These are phyloP conservation scores for Cyclophora punctaria DNA, from an alignment of 2,888 invertebrate genomes.

Conservation along the genomic window DNA sequence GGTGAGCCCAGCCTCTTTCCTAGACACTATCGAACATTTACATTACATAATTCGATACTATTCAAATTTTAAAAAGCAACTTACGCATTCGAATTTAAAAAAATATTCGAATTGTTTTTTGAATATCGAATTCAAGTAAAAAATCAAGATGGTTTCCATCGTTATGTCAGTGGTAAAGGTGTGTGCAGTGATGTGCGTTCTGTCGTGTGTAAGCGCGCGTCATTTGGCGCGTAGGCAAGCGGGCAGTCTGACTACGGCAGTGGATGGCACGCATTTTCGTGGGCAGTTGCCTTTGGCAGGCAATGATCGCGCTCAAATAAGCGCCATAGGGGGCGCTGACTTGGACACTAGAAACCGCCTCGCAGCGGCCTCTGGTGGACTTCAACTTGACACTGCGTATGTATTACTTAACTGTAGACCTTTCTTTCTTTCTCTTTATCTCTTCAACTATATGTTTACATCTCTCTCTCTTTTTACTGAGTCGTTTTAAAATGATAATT, in stretches of 20 bases:
- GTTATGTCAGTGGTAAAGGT: not conserved
- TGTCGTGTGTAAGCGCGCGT: not conserved
- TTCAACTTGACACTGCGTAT: constrained; percentile 41
- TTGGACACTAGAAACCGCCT: constrained; percentile 18
- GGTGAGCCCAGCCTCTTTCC: too few species aligned
- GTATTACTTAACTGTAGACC: constrained; percentile 12
- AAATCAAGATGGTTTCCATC: not conserved
- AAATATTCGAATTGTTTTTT: too few species aligned
- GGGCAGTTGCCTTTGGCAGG: constrained; percentile 31
- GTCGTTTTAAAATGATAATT: too few species aligned
- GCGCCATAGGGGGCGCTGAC: constrained; percentile 27
- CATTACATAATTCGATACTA: too few species aligned
- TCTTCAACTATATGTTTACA: not conserved
- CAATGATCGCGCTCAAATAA: constrained; percentile 28
- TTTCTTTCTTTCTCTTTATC: not conserved
- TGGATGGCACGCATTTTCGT: constrained; percentile 12
- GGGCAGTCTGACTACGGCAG: not conserved
- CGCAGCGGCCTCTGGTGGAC: constrained; percentile 29
- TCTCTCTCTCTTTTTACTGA: not conserved
- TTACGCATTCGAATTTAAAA: too few species aligned
- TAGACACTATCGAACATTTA: too few species aligned
- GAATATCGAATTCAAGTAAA: too few species aligned
- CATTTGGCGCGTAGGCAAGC: not conserved
- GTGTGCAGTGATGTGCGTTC: not conserved
- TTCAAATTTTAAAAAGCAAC: too few species aligned